Conservation (phyloP, 92 coral and sea anemone genomes). For the Heteractis magnifica region DNA sequence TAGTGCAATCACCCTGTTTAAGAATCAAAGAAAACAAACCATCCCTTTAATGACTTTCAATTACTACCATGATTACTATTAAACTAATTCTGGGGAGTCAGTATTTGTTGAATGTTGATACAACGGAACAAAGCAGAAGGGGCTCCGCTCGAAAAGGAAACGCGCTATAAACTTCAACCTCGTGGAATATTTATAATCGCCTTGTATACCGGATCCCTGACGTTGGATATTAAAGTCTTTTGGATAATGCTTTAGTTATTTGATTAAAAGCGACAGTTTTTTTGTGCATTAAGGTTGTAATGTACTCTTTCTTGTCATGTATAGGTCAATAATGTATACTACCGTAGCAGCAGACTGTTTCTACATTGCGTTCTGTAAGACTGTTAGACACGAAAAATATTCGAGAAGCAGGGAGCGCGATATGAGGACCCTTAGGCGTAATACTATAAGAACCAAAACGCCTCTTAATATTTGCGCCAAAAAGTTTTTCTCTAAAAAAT, state of each 20-base stretch:
- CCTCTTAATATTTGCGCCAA: not conserved
- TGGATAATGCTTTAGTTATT: not conserved
- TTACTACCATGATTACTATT: not conserved
- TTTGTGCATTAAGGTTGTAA: not conserved
- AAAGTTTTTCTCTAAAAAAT: not conserved
- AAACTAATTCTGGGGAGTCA: not conserved
- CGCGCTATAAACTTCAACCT: not conserved
- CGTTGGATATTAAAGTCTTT: not conserved
- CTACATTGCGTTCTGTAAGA: not conserved
- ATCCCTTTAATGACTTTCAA: not conserved
- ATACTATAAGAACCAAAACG: not conserved
- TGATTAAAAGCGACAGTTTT: not conserved
- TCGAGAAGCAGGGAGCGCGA: not conserved
- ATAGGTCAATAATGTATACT: not conserved
- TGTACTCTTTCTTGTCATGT: not conserved
- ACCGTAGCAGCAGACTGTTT: not conserved
- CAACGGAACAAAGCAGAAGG: not conserved
- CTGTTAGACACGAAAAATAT: not conserved
- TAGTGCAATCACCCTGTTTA: conserved; percentile 14
- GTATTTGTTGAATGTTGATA: not conserved
- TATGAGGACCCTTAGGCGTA: not conserved
- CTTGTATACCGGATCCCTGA: not conserved
- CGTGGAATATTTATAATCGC: not conserved
- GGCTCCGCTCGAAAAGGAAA: not conserved
- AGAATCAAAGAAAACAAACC: conserved; percentile 13